phyloP scores from a whole-genome alignment of 1,140 invertebrate species.

The Diachasmimorpha longicaudata region DNA sequence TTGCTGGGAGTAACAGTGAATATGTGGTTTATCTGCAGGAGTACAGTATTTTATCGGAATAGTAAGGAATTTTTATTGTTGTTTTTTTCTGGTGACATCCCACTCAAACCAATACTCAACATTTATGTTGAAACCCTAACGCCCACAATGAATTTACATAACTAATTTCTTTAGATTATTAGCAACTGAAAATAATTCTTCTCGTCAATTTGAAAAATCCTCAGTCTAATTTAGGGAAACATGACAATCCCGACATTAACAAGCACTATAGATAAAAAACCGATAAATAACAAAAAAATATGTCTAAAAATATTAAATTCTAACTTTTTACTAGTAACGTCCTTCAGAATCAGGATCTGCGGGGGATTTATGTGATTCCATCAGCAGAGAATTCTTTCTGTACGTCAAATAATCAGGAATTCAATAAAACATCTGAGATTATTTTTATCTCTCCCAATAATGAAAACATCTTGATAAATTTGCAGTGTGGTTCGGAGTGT shows the following conservation, averaged over 20 bases:
- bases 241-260: too few species aligned
- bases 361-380: slow-evolving; percentile 91
- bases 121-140: too few species aligned
- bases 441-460: slow-evolving; percentile 28
- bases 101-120: too few species aligned
- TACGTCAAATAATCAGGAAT: slow-evolving; percentile 59
- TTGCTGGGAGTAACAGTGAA: slow-evolving; percentile 59
- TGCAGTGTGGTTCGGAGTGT: slow-evolving; percentile 91
- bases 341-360: slow-evolving; percentile 82
- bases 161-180: too few species aligned
- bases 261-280: too few species aligned
- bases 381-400: slow-evolving; percentile 79
- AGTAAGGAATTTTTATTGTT: slow-evolving; percentile 64
- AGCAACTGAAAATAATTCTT: too few species aligned
- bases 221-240: too few species aligned
- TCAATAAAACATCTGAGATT: slow-evolving; percentile 17
- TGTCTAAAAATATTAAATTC: too few species aligned
- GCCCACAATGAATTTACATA: too few species aligned
- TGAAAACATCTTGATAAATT: slow-evolving; percentile 37
- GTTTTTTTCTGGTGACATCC: too few species aligned
- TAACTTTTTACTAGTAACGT: slow-evolving; percentile 70
- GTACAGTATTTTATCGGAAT: slow-evolving; percentile 79
- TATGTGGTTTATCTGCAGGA: slow-evolving; percentile 71
- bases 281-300: too few species aligned
- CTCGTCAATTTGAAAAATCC: too few species aligned